Conservation (phyloP, 2,888 invertebrate genomes). For the Nebria brevicollis region DNA sequence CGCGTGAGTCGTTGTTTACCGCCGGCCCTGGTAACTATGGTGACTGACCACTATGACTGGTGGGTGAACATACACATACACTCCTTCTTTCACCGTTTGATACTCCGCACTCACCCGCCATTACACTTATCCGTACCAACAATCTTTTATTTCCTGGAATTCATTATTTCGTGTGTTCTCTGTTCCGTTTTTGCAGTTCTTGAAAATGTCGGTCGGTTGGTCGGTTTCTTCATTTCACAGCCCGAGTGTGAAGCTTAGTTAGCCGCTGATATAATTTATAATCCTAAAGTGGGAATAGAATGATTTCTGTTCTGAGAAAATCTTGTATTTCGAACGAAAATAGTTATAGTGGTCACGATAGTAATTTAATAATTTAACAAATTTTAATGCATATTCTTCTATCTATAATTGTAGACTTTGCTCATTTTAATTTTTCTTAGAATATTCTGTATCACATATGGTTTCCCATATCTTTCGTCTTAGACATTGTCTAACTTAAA, state of each 20-base stretch:
- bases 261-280: slow-evolving; percentile 35
- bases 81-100: slow-evolving; percentile 6
- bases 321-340: no score
- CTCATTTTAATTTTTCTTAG: not conserved
- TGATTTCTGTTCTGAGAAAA: no score
- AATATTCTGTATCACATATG: slow-evolving; percentile 14
- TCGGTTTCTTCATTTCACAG: slow-evolving; percentile 21
- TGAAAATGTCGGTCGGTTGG: not conserved
- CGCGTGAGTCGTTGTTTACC: slow-evolving; percentile 46
- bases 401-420: not conserved
- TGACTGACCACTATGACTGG: slow-evolving; percentile 45
- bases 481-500: slow-evolving; percentile 5
- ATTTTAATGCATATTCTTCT: no score
- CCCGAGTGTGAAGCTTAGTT: slow-evolving; percentile 26
- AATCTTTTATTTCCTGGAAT: slow-evolving; percentile 45
- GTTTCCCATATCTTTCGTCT: not conserved
- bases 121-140: slow-evolving; percentile 45
- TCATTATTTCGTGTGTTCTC: slow-evolving; percentile 40
- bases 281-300: slow-evolving; percentile 20
- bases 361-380: not conserved
- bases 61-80: slow-evolving; percentile 19
- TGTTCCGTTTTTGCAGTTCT: slow-evolving; percentile 32
- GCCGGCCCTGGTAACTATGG: slow-evolving; percentile 41
- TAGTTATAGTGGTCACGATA: not conserved
- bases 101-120: slow-evolving; percentile 20